A percentile compares a stretch with the other conserved stretches of the same genome.
These are phyloP conservation scores for Aphelenchoides bicaudatus DNA, from an alignment of 2,888 invertebrate species.

Conservation along the genomic window DNA sequence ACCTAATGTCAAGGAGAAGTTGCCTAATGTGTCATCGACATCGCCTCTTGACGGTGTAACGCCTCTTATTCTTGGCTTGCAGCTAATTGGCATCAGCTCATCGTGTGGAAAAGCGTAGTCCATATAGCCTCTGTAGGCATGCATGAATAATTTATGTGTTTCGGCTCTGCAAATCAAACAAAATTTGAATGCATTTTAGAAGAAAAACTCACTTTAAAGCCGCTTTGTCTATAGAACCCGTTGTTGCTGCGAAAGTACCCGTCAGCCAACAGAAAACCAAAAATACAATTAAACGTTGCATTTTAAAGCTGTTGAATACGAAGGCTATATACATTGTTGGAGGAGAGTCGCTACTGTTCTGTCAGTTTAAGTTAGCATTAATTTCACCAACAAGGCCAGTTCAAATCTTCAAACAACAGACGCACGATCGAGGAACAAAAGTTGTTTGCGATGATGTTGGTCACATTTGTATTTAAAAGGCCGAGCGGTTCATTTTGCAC, in stretches of 20 bases:
- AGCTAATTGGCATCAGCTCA: constrained; percentile 93
- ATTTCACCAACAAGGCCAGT: no score
- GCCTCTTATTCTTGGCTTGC: constrained; percentile 75
- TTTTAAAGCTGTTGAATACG: no score
- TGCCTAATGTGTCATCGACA: constrained; percentile 91
- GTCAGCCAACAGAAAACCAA: not conserved
- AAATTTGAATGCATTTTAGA: not conserved
- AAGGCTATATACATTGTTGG: no score
- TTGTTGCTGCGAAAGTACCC: not conserved
- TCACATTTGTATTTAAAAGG: no score
- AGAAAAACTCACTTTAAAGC: constrained; percentile 10
- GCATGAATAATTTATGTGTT: constrained; percentile 89
- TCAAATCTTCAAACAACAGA: no score
- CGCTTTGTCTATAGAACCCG: constrained; percentile 1
- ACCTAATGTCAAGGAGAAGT: constrained; percentile 92
- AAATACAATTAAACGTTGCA: no score
- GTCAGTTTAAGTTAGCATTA: no score
- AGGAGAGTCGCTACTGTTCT: no score
- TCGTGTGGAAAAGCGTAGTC: constrained; percentile 91
- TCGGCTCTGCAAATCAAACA: constrained; percentile 60
- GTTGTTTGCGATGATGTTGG: no score
- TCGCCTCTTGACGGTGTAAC: constrained; percentile 86
- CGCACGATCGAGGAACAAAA: no score
- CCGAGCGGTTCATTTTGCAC: no score
- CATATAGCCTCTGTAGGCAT: constrained; percentile 92